These are phyloP conservation scores for Chouioia cunea DNA, from an alignment of 2,888 invertebrate genomes.

Conservation along the genomic window DNA sequence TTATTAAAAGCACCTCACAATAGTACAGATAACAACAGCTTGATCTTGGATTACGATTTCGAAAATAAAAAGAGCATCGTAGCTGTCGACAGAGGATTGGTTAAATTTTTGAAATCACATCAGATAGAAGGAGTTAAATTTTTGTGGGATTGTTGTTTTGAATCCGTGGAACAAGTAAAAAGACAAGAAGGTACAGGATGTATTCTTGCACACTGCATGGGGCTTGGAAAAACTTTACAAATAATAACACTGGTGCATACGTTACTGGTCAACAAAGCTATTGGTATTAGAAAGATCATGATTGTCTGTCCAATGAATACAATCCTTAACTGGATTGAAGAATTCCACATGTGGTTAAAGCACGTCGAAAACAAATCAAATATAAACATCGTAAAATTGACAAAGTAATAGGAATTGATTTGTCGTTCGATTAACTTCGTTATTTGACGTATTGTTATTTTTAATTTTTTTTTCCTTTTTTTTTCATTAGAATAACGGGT, in stretches of 20 bases:
- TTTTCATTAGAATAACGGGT: slow-evolving; percentile 19
- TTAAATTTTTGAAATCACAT: slow-evolving; percentile 90
- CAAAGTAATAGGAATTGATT: too few species aligned
- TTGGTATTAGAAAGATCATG: slow-evolving; percentile 79
- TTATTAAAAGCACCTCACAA: background rate
- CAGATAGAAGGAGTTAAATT: slow-evolving; percentile 71
- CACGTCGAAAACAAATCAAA: slow-evolving; percentile 73
- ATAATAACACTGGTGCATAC: slow-evolving; percentile 88
- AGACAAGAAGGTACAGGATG: slow-evolving; percentile 83
- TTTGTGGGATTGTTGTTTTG: slow-evolving; percentile 83
- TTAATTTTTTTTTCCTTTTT: background rate
- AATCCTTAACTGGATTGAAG: slow-evolving; percentile 92
- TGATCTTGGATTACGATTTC: slow-evolving; percentile 84
- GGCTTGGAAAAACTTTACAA: slow-evolving; percentile 89
- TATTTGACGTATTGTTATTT: background rate
- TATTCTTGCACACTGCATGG: slow-evolving; percentile 96
- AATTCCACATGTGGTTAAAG: slow-evolving; percentile 86
- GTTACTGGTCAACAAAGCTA: slow-evolving; percentile 76
- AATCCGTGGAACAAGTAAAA: slow-evolving; percentile 79
- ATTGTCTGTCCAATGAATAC: slow-evolving; percentile 93
- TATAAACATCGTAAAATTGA: slow-evolving; percentile 82
- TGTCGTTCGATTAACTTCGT: slow-evolving; percentile 3
- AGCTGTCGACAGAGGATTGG: slow-evolving; percentile 80
- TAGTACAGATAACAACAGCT: slow-evolving; percentile 66
- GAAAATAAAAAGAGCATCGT: slow-evolving; percentile 83